Base-by-base conservation (phyloP, 1,140 invertebrate species). In the Andricus grossulariae region DNA sequence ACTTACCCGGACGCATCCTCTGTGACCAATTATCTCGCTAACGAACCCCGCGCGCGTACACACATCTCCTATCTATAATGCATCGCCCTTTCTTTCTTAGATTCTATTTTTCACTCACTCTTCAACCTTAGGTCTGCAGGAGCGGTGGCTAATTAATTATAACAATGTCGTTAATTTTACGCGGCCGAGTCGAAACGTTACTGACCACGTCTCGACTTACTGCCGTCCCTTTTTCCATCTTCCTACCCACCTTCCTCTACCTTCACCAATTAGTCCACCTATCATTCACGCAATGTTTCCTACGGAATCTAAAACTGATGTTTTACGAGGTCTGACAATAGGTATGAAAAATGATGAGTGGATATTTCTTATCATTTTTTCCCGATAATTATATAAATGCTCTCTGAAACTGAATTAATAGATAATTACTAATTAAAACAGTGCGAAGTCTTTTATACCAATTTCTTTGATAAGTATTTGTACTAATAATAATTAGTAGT, bases 141-240 rank as follows among this genome's bases (percentile, higher is more conserved):
- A 83, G 80, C 75, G 83, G 79, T 71, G 80, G 79, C 86, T 90
- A 91, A 91, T 91, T 90, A 91, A 91, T 90, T 90, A 90, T 88
- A 91, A 91, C 89, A 91, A 90, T 90, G 89, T 90, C 88, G 86
- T 91, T 91, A 91, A 90, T 89, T 91, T 87, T 86, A 89, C 88
- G 89, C 88, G 87, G 84, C 83, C 85, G 88, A 90, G 84, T 88
- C 87, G 88, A 90, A 90, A 89, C 85, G 86, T 87, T 90, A 89
- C 88, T 88, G 88, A 90, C 90, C 89, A 88, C 81, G 75, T 80
- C 80, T 86, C 83, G 74, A 82, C 77, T 84, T 83, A 82, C 80
- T 83, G 79, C 77, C 81, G 80, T 54, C 60, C 74, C 75, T 78
- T 83, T 72, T 74, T 73, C 71, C 71, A 57, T 51, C 51, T 78